Evolutionary conservation across 2,888 invertebrate species (phyloP).

Genomic region (Amorpha juglandis): DNA sequence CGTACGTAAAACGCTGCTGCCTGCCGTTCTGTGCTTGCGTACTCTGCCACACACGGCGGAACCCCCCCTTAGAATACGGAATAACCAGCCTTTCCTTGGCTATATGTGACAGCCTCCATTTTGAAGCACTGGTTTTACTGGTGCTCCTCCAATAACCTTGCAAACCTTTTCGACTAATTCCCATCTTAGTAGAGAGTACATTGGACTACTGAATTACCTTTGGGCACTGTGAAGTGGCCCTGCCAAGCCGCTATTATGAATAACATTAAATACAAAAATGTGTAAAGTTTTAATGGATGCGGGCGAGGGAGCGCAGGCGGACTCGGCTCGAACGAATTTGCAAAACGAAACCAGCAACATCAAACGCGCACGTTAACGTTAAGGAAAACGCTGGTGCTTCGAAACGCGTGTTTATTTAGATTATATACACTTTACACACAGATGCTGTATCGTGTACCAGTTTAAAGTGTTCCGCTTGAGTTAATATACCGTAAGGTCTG

Average conservation of each 20-base stretch:
- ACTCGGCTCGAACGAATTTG: background rate
- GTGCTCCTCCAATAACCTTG: too few species aligned
- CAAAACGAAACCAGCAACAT: slow-evolving; percentile 26
- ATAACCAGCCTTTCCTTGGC: too few species aligned
- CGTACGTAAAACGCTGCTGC: too few species aligned
- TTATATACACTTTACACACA: background rate
- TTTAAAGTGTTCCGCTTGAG: background rate
- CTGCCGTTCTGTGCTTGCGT: too few species aligned
- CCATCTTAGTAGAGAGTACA: too few species aligned
- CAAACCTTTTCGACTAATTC: too few species aligned
- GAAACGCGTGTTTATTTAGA: slow-evolving; percentile 9
- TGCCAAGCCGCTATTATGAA: background rate
- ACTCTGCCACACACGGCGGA: too few species aligned
- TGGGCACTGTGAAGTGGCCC: background rate
- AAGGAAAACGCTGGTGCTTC: slow-evolving; percentile 5
- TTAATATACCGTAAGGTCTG: background rate
- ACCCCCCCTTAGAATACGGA: too few species aligned
- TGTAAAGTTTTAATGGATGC: slow-evolving; percentile 11
- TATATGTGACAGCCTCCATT: too few species aligned
- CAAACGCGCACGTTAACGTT: slow-evolving; percentile 11
- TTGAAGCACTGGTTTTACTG: too few species aligned
- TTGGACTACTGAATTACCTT: too few species aligned
- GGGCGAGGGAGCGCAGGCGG: background rate
- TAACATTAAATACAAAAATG: slow-evolving; percentile 8
- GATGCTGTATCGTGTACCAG: too few species aligned